Percentiles rank a stretch among this genome's conserved stretches.
Evolutionary conservation across 2,888 invertebrate genomes (phyloP).

Genomic region (Apotomis turbidana): DNA sequence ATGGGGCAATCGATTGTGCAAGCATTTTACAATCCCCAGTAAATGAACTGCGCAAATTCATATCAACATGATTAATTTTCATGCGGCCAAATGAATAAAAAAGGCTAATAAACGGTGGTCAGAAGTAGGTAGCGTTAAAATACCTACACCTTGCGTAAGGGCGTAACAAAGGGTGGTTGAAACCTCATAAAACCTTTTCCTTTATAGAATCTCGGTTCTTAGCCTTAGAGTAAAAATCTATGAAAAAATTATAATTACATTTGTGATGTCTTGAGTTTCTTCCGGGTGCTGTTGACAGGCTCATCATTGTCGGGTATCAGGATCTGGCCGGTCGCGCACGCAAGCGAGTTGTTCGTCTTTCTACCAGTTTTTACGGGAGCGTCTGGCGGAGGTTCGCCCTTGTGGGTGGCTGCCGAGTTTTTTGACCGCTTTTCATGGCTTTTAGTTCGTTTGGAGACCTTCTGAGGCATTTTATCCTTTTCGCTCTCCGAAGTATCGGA

Average conservation of each 20-base stretch:
- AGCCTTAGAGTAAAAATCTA: neutral
- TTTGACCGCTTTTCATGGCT: conserved; percentile 70
- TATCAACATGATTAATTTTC: too few relatives aligned
- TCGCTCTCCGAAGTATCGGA: conserved; percentile 63
- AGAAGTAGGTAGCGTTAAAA: too few relatives aligned
- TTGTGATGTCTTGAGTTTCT: conserved; percentile 87
- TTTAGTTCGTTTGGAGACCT: conserved; percentile 64
- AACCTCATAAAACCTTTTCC: too few relatives aligned
- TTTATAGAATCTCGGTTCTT: too few relatives aligned
- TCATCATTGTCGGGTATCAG: conserved; percentile 85
- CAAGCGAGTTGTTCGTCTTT: conserved; percentile 94
- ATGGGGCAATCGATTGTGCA: too few relatives aligned
- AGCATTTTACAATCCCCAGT: too few relatives aligned
- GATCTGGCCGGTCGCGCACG: conserved; percentile 93
- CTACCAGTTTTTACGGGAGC: conserved; percentile 84
- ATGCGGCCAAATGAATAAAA: too few relatives aligned
- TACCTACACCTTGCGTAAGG: too few relatives aligned
- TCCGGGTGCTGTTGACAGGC: conserved; percentile 75
- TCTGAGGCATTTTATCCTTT: conserved; percentile 73
- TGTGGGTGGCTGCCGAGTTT: conserved; percentile 67
- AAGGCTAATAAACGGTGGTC: too few relatives aligned
- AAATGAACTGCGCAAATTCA: too few relatives aligned
- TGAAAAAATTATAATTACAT: conserved; percentile 78
- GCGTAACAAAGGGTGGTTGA: too few relatives aligned
- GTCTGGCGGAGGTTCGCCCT: conserved; percentile 73